A percentile compares a stretch with the other conserved stretches of the same genome.
Evolutionary conservation across 2,888 invertebrate species (phyloP).

Genomic region (Acanthosepion pharaonis): DNA sequence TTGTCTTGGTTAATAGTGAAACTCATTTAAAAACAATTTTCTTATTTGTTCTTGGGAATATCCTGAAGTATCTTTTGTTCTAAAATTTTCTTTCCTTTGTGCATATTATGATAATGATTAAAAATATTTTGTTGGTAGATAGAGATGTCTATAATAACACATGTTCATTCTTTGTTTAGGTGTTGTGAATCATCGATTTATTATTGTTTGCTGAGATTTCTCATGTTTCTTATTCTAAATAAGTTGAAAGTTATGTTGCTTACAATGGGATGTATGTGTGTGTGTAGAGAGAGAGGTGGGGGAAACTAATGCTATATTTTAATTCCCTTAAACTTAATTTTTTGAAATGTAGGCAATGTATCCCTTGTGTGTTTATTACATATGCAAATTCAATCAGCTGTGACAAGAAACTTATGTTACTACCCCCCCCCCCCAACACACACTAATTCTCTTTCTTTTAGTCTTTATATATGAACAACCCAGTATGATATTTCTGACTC

Average conservation of each 20-base stretch:
- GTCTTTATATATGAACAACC: too few species aligned
- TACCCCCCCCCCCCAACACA: too few species aligned
- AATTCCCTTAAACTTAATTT: neutral
- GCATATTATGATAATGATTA: neutral
- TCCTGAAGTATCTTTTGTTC: too few species aligned
- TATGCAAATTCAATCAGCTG: neutral
- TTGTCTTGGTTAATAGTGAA: too few species aligned
- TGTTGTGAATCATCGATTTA: neutral
- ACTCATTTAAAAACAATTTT: too few species aligned
- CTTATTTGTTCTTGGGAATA: too few species aligned
- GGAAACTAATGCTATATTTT: too few species aligned
- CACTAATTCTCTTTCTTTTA: too few species aligned
- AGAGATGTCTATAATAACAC: neutral
- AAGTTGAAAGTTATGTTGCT: neutral
- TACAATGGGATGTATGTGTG: neutral
- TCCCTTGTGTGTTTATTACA: neutral
- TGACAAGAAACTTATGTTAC: neutral
- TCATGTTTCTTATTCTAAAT: neutral
- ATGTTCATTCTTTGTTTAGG: neutral
- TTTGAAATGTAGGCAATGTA: neutral
- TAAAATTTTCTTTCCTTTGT: neutral
- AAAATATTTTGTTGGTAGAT: neutral
- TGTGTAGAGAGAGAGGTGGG: too few species aligned
- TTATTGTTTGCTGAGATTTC: slow-evolving; percentile 4
- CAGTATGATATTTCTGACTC: too few species aligned